Evolutionary conservation across 2,113 vertebrate species (phyloP).

Genomic region (Rhabdornis inornatus): DNA sequence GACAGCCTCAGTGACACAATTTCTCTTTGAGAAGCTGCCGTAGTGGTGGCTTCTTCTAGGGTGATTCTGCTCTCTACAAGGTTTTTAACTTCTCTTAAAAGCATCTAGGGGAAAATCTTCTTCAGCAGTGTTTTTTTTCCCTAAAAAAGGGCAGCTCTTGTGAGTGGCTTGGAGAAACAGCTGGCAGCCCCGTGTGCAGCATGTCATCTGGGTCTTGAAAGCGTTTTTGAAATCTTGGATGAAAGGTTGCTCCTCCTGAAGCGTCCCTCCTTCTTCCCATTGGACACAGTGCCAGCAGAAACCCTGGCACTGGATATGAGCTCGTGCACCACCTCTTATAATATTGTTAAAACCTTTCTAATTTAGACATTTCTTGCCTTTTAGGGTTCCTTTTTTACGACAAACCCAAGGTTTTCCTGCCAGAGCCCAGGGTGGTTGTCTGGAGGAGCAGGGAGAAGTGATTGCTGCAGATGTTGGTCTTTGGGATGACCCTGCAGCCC

Average conservation of each 20-base stretch:
- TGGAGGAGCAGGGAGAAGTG: background rate
- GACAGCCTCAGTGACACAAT: background rate
- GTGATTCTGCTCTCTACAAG: background rate
- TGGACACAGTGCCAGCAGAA: background rate
- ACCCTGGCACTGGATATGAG: background rate
- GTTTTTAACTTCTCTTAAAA: background rate
- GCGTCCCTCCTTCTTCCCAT: background rate
- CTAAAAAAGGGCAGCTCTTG: background rate
- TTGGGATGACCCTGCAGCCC: background rate
- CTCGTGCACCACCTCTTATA: background rate
- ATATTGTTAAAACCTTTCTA: background rate
- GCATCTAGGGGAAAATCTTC: background rate
- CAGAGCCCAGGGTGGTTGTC: background rate
- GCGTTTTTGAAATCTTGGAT: background rate
- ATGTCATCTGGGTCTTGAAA: background rate
- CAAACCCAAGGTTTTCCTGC: background rate
- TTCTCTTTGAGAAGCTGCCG: background rate
- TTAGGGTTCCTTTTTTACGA: background rate
- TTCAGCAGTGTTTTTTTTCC: background rate
- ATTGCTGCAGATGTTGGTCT: background rate
- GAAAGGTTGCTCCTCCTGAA: background rate
- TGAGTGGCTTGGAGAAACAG: background rate
- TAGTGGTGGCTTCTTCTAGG: accelerated
- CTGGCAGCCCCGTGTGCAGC: background rate
- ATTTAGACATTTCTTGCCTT: background rate